Percentiles rank a stretch among this genome's conserved stretches.
Evolutionary conservation across 2,888 invertebrate genomes (phyloP).

Genomic region (Pherbina coryleti): DNA sequence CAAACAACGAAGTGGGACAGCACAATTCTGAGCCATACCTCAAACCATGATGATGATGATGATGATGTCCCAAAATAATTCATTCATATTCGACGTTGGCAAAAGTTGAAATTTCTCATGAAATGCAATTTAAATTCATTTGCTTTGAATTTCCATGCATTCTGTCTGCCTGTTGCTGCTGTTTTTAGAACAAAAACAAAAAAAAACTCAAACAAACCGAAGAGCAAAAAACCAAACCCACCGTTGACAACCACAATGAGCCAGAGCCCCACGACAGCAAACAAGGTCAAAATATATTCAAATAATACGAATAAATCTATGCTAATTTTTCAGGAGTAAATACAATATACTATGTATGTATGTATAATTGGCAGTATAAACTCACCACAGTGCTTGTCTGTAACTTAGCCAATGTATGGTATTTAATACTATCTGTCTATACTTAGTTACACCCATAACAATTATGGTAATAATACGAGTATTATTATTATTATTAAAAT

Average conservation of each 20-base stretch:
- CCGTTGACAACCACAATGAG: neutral
- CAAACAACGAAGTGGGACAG: neutral
- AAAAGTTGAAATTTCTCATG: constrained; percentile 32
- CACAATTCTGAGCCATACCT: neutral
- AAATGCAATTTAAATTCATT: constrained; percentile 23
- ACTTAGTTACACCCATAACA: constrained; percentile 1
- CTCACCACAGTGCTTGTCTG: constrained; percentile 5
- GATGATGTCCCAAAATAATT: neutral
- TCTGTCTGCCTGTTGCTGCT: constrained; percentile 26
- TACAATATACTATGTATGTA: neutral
- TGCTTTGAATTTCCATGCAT: neutral
- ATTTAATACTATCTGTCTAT: neutral
- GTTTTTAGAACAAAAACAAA: neutral
- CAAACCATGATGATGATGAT: too few species aligned
- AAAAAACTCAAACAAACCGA: neutral
- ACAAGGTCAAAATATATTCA: constrained; percentile 24
- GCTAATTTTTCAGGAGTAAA: neutral
- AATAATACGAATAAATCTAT: constrained; percentile 24
- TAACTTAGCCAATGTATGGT: neutral
- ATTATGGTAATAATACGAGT: neutral
- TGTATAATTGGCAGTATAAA: neutral
- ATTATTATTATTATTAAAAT: constrained; percentile 6
- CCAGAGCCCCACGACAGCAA: constrained; percentile 6
- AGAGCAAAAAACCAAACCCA: neutral
- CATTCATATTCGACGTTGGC: neutral